Evolutionary conservation across 2,888 invertebrate species (phyloP), one percentile per base, ranked within the genome.

Genomic region (Tridacna crocea): DNA sequence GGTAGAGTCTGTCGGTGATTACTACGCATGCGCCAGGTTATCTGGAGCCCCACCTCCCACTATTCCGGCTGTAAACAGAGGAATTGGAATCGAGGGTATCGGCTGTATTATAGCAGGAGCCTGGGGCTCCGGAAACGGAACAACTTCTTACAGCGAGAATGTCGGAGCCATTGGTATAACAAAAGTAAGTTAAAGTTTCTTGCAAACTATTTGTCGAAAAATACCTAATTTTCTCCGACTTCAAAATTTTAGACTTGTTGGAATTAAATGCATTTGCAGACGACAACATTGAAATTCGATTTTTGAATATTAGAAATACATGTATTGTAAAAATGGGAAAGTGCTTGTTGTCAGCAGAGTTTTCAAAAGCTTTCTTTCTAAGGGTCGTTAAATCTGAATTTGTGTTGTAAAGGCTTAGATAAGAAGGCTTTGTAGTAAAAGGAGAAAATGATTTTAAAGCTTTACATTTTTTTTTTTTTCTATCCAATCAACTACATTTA

Each of bases 101-200:
- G 97, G 97, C n/a, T 97, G 97, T 0, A 95, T 97, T 78, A 94
- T 98, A 65, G 97, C 97, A 0, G 98, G 97, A 0, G 95, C 97
- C 2, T 97, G 97, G 96, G 98, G 98, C 15, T 96, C 97, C 47
- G 97, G 97, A 0, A 97, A 97, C 91, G 98, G 97, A 0, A 97
- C 97, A 73, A 98, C 98, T 88, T 97, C 97, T 4, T 98, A 98
- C 92, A 97, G 97, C 75, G 97, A 98, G 93, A 98, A 98, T 93
- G 97, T 98, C 66, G 98, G 98, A 0, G 97, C 97, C 0, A 98
- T 98, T 87, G 97, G 97, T 51, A 97, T 97, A 0, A 97, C 97
- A 0, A 97, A 97, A 95, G 97, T 97, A 90, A 63, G 63, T 8
- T 63, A 4, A 15, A 22, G 4, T 63, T 63, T 63, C 22, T n/a